Percentiles rank a stretch among this genome's conserved stretches.
Conservation (phyloP, 1,140 invertebrate genomes). For the Listronotus oregonensis region DNA sequence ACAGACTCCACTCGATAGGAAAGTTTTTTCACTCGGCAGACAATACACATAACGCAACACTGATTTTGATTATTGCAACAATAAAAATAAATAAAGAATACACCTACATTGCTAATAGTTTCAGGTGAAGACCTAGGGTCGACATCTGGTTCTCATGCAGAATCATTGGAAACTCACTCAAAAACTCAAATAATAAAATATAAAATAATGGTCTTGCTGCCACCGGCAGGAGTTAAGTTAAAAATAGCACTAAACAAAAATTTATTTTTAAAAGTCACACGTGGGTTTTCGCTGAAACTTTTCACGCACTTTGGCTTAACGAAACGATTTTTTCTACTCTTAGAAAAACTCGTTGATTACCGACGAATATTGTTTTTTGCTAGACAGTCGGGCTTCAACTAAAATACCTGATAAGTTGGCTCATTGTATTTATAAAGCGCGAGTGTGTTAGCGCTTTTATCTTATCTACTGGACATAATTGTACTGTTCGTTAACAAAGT, state of each 20-base stretch:
- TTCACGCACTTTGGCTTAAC: conserved; percentile 3
- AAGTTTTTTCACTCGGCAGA: not conserved
- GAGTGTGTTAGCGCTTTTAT: conserved; percentile 8
- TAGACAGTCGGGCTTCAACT: conserved; percentile 26
- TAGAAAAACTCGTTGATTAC: conserved; percentile 1
- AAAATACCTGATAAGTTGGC: conserved; percentile 28
- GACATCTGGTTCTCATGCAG: conserved; percentile 26
- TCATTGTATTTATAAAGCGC: conserved; percentile 28
- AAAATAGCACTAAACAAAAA: not conserved
- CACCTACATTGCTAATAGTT: conserved; percentile 32
- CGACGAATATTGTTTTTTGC: conserved; percentile 11
- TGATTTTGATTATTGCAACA: not conserved
- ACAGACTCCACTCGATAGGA: not conserved
- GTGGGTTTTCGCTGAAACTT: not conserved
- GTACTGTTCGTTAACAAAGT: conserved; percentile 14
- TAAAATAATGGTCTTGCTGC: not conserved
- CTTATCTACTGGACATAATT: conserved; percentile 19
- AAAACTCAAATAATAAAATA: not conserved
- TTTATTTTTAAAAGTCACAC: conserved; percentile 1
- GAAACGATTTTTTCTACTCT: not conserved
- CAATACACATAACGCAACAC: not conserved
- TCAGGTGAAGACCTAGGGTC: conserved; percentile 30
- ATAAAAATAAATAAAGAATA: conserved; percentile 9
- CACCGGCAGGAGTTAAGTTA: conserved; percentile 1
- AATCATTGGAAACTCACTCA: conserved; percentile 20